Conservation (phyloP, 2,113 vertebrate species). For the Aegotheles bennettii region DNA sequence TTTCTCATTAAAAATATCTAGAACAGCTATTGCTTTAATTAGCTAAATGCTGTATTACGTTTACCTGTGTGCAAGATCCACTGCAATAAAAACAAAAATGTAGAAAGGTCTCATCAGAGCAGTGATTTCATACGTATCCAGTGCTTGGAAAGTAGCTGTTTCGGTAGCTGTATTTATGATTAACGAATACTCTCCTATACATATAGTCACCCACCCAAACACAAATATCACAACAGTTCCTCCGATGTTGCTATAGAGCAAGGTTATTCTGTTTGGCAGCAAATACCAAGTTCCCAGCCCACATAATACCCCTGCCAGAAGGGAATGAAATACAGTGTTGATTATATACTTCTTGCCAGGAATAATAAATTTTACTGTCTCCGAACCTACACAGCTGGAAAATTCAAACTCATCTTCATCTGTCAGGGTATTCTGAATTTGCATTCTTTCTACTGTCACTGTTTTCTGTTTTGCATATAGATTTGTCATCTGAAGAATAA, state of each 20-base stretch:
- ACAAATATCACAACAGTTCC: slow-evolving; percentile 83
- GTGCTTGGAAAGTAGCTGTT: slow-evolving; percentile 92
- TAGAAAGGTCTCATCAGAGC: slow-evolving; percentile 93
- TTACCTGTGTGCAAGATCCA: slow-evolving; percentile 93
- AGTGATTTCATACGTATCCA: slow-evolving; percentile 93
- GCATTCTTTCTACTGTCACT: slow-evolving; percentile 82
- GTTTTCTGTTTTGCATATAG: slow-evolving; percentile 79
- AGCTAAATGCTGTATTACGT: background rate
- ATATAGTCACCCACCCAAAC: slow-evolving; percentile 92
- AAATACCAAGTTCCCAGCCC: slow-evolving; percentile 95
- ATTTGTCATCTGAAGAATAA: slow-evolving; percentile 82
- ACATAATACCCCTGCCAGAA: slow-evolving; percentile 87
- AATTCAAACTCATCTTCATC: slow-evolving; percentile 97
- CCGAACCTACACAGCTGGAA: slow-evolving; percentile 86
- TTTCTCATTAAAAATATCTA: background rate
- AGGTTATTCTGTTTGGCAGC: slow-evolving; percentile 84
- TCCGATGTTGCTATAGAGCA: slow-evolving; percentile 80
- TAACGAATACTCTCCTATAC: slow-evolving; percentile 92
- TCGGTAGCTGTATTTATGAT: slow-evolving; percentile 92
- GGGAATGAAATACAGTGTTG: slow-evolving; percentile 86
- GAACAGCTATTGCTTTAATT: background rate
- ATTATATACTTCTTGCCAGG: slow-evolving; percentile 89
- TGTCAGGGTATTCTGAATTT: slow-evolving; percentile 80
- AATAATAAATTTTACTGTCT: slow-evolving; percentile 92
- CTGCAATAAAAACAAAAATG: slow-evolving; percentile 87